Evolutionary conservation across 2,888 invertebrate genomes (phyloP).

Genomic region (Apoda limacodes): DNA sequence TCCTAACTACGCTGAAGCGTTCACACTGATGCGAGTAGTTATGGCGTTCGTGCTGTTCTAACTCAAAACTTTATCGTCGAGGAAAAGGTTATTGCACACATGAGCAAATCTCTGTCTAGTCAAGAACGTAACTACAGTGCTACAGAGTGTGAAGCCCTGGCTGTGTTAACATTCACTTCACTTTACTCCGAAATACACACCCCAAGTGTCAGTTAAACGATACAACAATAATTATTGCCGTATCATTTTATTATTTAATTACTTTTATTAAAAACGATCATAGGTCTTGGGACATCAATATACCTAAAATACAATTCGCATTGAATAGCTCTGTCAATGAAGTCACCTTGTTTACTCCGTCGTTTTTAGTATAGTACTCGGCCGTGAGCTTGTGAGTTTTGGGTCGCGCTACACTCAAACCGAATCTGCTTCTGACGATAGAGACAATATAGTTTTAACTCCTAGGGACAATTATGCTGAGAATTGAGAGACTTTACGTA

Average conservation of each 20-base stretch:
- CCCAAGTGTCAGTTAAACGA: too few relatives aligned
- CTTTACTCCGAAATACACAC: too few relatives aligned
- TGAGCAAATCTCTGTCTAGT: too few relatives aligned
- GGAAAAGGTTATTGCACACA: too few relatives aligned
- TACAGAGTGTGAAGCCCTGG: too few relatives aligned
- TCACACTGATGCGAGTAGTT: too few relatives aligned
- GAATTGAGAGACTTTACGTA: conserved; percentile 13
- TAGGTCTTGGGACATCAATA: conserved; percentile 18
- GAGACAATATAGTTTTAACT: conserved; percentile 14
- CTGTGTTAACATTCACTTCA: too few relatives aligned
- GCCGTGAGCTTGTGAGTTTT: conserved; percentile 15
- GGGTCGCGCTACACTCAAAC: conserved; percentile 10
- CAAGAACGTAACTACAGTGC: too few relatives aligned
- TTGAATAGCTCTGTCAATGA: conserved; percentile 21
- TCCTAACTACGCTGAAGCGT: too few relatives aligned
- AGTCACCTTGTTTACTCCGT: conserved; percentile 17
- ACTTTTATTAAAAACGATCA: conserved; percentile 18
- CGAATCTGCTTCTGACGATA: conserved; percentile 6
- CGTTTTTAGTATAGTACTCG: conserved; percentile 17
- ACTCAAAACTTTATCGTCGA: too few relatives aligned
- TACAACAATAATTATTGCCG: conserved; percentile 16
- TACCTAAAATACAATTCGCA: conserved; percentile 19
- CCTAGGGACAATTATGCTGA: conserved; percentile 17
- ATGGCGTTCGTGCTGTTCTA: too few relatives aligned
- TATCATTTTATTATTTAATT: too few relatives aligned